phyloP scores from a whole-genome alignment of 1,140 invertebrate genomes.

The Panagrolaimus sp. region DNA sequence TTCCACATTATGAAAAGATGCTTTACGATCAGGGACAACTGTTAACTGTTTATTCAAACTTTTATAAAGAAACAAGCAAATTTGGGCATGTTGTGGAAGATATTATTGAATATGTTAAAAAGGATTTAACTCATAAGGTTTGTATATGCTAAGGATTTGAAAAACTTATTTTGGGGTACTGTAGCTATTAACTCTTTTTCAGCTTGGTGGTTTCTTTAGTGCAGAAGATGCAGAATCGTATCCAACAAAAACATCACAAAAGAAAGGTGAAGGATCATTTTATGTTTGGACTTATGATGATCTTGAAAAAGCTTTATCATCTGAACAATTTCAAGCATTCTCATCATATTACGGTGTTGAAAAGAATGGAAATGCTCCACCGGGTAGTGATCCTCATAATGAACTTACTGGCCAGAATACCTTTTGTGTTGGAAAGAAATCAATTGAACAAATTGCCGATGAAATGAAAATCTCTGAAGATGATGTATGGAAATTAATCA shows the following conservation, averaged over 20 bases:
- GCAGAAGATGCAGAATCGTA: slow-evolving; percentile 91
- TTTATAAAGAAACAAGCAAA: slow-evolving; percentile 68
- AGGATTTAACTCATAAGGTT: slow-evolving; percentile 70
- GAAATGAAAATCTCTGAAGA: slow-evolving; percentile 68
- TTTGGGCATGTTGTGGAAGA: slow-evolving; percentile 68
- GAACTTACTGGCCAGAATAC: slow-evolving; percentile 81
- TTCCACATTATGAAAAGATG: slow-evolving; percentile 96
- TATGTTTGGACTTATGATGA: slow-evolving; percentile 82
- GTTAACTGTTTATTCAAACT: slow-evolving; percentile 71
- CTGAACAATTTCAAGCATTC: too few relatives aligned
- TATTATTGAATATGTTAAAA: slow-evolving; percentile 75
- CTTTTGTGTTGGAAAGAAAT: slow-evolving; percentile 63
- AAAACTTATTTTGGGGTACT: slow-evolving; percentile 17
- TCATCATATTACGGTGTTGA: too few relatives aligned
- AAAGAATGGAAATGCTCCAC: too few relatives aligned
- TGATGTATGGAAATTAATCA: slow-evolving; percentile 65
- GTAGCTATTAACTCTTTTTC: too few relatives aligned
- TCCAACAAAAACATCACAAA: slow-evolving; percentile 64
- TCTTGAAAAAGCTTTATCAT: slow-evolving; percentile 64
- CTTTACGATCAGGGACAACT: slow-evolving; percentile 89
- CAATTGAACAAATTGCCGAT: slow-evolving; percentile 68
- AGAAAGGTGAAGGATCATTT: slow-evolving; percentile 86
- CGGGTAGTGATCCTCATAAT: slow-evolving; percentile 70
- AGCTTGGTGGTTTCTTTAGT: slow-evolving; percentile 77
- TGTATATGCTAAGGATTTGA: neutral